Evolutionary conservation across 2,113 vertebrate species (phyloP), one percentile per base, ranked within the genome.

Genomic region (Cryptoleucopteryx plumbea): DNA sequence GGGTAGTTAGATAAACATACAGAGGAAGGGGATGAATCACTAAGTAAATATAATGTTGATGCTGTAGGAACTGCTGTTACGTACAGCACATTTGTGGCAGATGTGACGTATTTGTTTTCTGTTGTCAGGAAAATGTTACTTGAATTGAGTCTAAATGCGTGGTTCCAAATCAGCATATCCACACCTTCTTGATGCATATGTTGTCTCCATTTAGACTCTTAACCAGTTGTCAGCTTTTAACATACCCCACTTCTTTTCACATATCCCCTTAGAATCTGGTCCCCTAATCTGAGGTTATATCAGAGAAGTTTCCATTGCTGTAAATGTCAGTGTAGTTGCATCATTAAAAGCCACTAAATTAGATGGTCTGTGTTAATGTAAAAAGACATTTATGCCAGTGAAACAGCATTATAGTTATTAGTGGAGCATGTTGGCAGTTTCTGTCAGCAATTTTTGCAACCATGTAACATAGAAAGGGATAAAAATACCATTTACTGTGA

Each of bases 1-100:
- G 89, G 82, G 86, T 74, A 95, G 91, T 71, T 92, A 94, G 73
- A 95, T 86, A 96, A 97, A 97, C 94, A 89, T 36, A 59, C 31
- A 67, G 68, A 86, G 93, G 90, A 56, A 90, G 79, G 94, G 70
- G n/a, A 48, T 98, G 98, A 98, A 96, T 98, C 98, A 98, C 94
- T 52, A 23, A 82, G 85, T 59, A 92, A 93, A 94, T 93, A 88
- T 16, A 72, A 82, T 66, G 88, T 62, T 13, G 62, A 87, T 94
- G 92, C 94, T 93, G 89, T 34, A 92, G 93, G 84, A 90, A 42
- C 88, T 73, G 86, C 88, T 75, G 70, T 52, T 72, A 88, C 13
- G 65, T 83, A 80, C 82, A n/a, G 77, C 74, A 9, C 65, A 5
- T 47, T 48, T 8, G 38, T 42, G 84, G 94, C 67, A 52, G 47